Evolutionary conservation across 2,888 invertebrate species (phyloP).

Genomic region (Lithophane semibrunnea): DNA sequence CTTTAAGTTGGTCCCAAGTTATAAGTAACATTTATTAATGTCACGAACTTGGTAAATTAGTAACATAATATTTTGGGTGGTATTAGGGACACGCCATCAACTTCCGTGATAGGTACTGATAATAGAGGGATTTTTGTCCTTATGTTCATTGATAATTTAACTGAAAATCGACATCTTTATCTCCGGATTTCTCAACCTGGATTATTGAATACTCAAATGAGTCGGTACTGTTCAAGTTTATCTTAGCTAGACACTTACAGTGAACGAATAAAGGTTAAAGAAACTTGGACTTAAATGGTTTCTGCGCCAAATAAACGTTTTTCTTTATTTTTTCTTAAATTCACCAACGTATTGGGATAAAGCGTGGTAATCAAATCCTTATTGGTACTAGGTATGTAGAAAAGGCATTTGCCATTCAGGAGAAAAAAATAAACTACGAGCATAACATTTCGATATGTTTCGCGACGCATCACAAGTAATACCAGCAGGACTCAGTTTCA

Average conservation of each 20-base stretch:
- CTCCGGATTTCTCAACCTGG: neutral
- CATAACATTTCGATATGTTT: neutral
- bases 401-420: neutral
- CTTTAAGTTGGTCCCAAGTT: constrained; percentile 54
- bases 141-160: constrained; percentile 2
- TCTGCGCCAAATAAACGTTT: neutral
- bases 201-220: too few species aligned
- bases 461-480: constrained; percentile 18
- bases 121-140: constrained; percentile 13
- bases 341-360: neutral
- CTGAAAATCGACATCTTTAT: neutral
- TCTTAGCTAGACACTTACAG: neutral
- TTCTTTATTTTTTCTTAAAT: neutral
- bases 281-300: neutral
- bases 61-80: constrained; percentile 57
- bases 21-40: constrained; percentile 57
- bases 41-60: constrained; percentile 56
- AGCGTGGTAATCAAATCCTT: neutral
- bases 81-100: constrained; percentile 56
- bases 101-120: constrained; percentile 15
- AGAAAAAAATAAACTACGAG: neutral
- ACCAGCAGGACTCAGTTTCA: constrained; percentile 10
- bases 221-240: neutral
- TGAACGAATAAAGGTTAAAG: neutral
- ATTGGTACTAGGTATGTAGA: too few species aligned